A percentile compares a stretch with the other conserved stretches of the same genome.
Evolutionary conservation across 2,888 invertebrate genomes (phyloP).

Genomic region (Epiblema foenella): DNA sequence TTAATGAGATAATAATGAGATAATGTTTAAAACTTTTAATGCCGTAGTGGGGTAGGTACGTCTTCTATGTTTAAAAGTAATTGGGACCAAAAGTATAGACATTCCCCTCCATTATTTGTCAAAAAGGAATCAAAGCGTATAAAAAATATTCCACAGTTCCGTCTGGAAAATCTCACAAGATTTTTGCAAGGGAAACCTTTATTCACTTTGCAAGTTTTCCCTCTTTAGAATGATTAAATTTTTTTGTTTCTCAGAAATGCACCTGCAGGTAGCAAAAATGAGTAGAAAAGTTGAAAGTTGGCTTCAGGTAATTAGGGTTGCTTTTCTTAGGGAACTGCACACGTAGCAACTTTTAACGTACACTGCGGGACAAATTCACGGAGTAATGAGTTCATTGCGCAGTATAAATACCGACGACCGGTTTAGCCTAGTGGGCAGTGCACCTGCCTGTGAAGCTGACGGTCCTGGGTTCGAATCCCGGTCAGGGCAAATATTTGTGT

Average conservation of each 20-base stretch:
- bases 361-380: conserved; percentile 52
- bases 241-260: conserved; percentile 35
- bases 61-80: background rate
- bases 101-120: background rate
- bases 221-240: conserved; percentile 31
- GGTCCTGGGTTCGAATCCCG: no score
- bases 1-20: no score
- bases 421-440: no score
- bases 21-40: background rate
- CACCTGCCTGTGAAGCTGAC: no score
- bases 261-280: conserved; percentile 61
- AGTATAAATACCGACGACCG: no score
- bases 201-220: conserved; percentile 42
- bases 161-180: conserved; percentile 24
- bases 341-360: conserved; percentile 62
- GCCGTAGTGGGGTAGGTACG: background rate
- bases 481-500: no score
- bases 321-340: conserved; percentile 62
- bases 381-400: background rate
- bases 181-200: conserved; percentile 32
- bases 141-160: conserved; percentile 15
- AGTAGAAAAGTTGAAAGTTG: no score
- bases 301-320: conserved; percentile 71
- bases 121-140: conserved; percentile 32
- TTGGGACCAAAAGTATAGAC: conserved; percentile 8